Evolutionary conservation across 2,888 invertebrate genomes (phyloP).

Genomic region (Criorhina ranunculi): DNA sequence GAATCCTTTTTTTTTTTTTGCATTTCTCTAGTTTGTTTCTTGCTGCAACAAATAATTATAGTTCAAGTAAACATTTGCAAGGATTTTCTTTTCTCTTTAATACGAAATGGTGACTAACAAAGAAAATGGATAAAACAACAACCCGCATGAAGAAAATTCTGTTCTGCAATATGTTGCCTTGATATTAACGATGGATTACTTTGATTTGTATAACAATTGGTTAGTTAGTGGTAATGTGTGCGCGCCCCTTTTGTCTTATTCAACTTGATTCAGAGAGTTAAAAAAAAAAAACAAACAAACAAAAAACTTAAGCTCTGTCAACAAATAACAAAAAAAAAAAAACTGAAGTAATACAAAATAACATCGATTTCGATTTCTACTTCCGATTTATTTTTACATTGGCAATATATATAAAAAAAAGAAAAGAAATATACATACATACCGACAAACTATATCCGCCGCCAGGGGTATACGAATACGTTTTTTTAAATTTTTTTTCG

Average conservation of each 20-base stretch:
- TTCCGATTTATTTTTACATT: conserved; percentile 73
- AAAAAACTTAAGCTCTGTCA: conserved; percentile 56
- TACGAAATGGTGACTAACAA: conserved; percentile 76
- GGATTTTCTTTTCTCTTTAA: conserved; percentile 39
- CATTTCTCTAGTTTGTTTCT: conserved; percentile 72
- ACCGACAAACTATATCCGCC: conserved; percentile 37
- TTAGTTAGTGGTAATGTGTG: conserved; percentile 77
- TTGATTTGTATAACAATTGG: conserved; percentile 74
- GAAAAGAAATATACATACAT: background rate
- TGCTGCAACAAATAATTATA: conserved; percentile 63
- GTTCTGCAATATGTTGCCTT: conserved; percentile 34
- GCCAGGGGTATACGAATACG: conserved; percentile 72
- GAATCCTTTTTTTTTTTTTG: conserved; percentile 71
- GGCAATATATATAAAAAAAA: conserved; percentile 44
- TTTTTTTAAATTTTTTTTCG: conserved; percentile 59
- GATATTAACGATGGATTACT: conserved; percentile 59
- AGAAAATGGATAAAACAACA: conserved; percentile 77
- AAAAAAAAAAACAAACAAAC: conserved; percentile 9
- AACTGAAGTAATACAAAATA: conserved; percentile 34
- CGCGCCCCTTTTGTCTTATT: conserved; percentile 78
- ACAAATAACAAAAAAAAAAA: conserved; percentile 50
- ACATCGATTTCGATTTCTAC: conserved; percentile 76
- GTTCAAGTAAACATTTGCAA: conserved; percentile 58
- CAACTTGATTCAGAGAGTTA: conserved; percentile 69
- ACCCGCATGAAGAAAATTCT: conserved; percentile 62